These are phyloP conservation scores for Drosophila erecta DNA, from an alignment of 1,140 invertebrate genomes.

Conservation along the genomic window DNA sequence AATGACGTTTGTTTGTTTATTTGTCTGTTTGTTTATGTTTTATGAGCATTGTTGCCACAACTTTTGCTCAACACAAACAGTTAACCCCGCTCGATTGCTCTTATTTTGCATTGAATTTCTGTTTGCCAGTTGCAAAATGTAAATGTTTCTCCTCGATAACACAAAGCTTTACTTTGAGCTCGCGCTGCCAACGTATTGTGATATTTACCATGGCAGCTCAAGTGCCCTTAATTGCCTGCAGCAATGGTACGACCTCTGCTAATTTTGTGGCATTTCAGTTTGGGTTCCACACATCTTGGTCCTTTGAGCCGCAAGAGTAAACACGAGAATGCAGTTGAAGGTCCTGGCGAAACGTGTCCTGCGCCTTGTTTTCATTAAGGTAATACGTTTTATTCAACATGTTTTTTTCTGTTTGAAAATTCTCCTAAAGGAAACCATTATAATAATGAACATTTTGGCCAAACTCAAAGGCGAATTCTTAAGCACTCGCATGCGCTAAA, in stretches of 20 bases:
- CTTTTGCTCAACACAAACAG: slow-evolving; percentile 41
- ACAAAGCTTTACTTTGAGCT: slow-evolving; percentile 55
- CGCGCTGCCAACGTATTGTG: slow-evolving; percentile 10
- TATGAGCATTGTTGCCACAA: slow-evolving; percentile 71
- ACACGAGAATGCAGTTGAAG: slow-evolving; percentile 8
- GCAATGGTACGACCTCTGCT: background rate
- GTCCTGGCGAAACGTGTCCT: background rate
- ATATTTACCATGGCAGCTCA: slow-evolving; percentile 9
- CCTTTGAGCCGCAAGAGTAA: slow-evolving; percentile 14
- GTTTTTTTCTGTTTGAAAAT: background rate
- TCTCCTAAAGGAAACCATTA: slow-evolving; percentile 8
- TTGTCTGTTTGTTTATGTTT: slow-evolving; percentile 81
- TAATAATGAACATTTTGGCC: slow-evolving; percentile 15
- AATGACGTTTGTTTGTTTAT: slow-evolving; percentile 71
- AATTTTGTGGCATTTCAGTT: slow-evolving; percentile 9
- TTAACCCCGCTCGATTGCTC: slow-evolving; percentile 38
- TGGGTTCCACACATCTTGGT: background rate
- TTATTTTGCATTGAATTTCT: slow-evolving; percentile 62
- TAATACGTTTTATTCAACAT: background rate
- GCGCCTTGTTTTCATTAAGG: background rate
- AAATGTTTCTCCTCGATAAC: slow-evolving; percentile 70
- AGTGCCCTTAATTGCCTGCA: slow-evolving; percentile 37
- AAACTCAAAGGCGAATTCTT: background rate
- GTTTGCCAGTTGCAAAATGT: slow-evolving; percentile 64
- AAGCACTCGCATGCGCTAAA: slow-evolving; percentile 1